These are phyloP conservation scores for Psammodynastes pulverulentus DNA, from an alignment of 2,113 vertebrate species.

Conservation along the genomic window DNA sequence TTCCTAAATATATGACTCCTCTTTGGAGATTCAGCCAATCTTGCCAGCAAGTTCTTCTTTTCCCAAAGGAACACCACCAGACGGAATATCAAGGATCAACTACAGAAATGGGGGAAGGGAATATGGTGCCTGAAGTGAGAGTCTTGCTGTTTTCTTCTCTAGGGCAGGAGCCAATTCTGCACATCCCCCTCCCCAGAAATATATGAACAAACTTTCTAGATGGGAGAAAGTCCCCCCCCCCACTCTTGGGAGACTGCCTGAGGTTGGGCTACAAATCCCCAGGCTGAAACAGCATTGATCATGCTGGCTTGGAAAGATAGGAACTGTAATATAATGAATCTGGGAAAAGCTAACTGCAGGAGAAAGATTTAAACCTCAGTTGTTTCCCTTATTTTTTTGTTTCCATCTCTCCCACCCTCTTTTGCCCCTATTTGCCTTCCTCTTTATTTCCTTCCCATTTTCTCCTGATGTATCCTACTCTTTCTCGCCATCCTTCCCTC, in stretches of 20 bases:
- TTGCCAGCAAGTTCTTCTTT: neutral
- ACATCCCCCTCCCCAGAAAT: neutral
- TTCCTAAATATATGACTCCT: neutral
- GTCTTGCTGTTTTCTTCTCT: neutral
- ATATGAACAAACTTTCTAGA: neutral
- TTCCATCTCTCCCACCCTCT: neutral
- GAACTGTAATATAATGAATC: neutral
- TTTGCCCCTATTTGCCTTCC: neutral
- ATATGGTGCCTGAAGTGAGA: neutral
- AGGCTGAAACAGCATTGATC: neutral
- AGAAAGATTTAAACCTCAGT: neutral
- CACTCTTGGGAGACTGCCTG: neutral
- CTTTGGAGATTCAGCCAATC: neutral
- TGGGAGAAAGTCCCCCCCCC: neutral
- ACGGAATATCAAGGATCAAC: neutral
- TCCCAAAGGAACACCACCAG: neutral
- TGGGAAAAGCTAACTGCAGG: neutral
- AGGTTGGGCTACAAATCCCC: neutral
- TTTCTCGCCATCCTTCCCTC: neutral
- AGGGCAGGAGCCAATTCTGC: neutral
- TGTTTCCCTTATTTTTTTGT: neutral
- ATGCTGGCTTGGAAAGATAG: neutral
- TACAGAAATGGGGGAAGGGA: neutral
- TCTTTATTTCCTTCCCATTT: neutral
- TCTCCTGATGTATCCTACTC: neutral